Evolutionary conservation across 2,113 vertebrate genomes (phyloP).

Genomic region (Lagopus muta): DNA sequence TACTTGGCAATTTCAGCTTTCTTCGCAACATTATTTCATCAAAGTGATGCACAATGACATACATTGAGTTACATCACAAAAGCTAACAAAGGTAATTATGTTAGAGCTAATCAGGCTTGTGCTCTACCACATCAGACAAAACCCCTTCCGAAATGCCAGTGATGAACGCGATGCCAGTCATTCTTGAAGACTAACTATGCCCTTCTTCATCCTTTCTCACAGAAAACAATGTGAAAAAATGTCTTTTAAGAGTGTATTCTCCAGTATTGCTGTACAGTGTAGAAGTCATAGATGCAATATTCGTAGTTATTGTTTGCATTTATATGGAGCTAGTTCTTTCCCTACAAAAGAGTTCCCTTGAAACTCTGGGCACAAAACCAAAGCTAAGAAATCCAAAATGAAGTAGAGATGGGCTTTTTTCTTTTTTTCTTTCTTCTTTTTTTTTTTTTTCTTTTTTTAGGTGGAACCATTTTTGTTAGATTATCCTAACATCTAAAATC

Average conservation of each 20-base stretch:
- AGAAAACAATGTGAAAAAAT: neutral
- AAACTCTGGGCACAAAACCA: neutral
- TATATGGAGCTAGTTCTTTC: neutral
- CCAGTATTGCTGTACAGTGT: neutral
- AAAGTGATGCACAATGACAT: neutral
- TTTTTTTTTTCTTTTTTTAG: neutral
- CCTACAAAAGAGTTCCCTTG: neutral
- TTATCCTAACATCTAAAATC: conserved; percentile 50
- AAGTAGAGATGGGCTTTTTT: neutral
- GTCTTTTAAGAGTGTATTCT: neutral
- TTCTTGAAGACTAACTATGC: neutral
- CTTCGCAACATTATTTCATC: neutral
- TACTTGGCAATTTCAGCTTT: neutral
- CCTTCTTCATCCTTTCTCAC: neutral
- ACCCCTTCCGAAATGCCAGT: neutral
- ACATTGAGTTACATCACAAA: neutral
- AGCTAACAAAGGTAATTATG: neutral
- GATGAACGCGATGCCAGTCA: neutral
- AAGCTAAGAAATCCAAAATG: neutral
- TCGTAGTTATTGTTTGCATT: neutral
- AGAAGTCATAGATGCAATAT: neutral
- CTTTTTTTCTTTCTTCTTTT: neutral
- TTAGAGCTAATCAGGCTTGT: conserved; percentile 24
- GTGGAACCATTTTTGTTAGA: conserved; percentile 21
- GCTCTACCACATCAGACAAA: neutral